Conservation (phyloP, 2,888 invertebrate species). For the Oscheius sp. region DNA sequence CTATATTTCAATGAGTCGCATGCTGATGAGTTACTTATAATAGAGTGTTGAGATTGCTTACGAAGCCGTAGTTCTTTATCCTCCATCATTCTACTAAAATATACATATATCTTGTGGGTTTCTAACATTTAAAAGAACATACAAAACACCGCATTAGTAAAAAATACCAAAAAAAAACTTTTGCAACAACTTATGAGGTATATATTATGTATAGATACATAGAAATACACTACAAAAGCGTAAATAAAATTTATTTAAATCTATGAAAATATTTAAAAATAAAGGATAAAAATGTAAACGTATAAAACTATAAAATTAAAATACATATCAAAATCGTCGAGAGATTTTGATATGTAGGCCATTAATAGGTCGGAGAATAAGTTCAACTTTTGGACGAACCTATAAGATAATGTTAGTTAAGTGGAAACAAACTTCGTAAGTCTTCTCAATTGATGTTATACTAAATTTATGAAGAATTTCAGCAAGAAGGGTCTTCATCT, state of each 20-base stretch:
- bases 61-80: constrained; percentile 25
- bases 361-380: constrained; percentile 72
- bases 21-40: constrained; percentile 12
- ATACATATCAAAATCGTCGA: constrained; percentile 1
- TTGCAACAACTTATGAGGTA: no score
- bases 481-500: constrained; percentile 73
- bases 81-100: not conserved
- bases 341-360: constrained; percentile 69
- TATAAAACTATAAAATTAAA: no score
- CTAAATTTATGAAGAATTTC: constrained; percentile 71
- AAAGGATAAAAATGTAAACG: no score
- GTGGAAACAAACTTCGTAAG: constrained; percentile 39
- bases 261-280: no score
- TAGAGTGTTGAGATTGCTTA: constrained; percentile 27
- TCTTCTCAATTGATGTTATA: constrained; percentile 53
- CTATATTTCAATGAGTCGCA: no score
- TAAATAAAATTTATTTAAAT: no score
- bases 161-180: no score
- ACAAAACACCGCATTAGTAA: no score
- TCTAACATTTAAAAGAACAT: no score
- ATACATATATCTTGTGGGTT: no score
- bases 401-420: constrained; percentile 27
- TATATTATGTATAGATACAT: no score
- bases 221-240: no score
- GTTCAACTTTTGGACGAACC: constrained; percentile 70